These are phyloP conservation scores for Corynorhinus townsendii DNA, from an alignment of 2,113 vertebrate genomes.

Conservation along the genomic window DNA sequence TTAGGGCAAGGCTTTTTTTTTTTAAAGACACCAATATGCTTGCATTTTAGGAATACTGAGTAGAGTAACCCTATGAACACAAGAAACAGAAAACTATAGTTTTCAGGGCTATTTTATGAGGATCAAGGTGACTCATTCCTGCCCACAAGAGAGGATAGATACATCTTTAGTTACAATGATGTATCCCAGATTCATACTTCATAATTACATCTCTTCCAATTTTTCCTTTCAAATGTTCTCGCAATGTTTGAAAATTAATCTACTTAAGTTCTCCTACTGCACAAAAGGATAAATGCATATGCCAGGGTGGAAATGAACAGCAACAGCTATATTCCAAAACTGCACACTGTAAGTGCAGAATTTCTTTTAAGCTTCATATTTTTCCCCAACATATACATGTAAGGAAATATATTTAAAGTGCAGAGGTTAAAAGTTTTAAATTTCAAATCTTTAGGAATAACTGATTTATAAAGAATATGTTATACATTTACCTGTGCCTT, in stretches of 20 bases:
- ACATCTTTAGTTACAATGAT: not conserved
- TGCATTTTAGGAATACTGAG: not conserved
- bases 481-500: not conserved
- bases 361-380: not conserved
- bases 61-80: not conserved
- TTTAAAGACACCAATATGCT: slow-evolving; percentile 12
- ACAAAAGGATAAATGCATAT: not conserved
- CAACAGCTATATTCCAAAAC: not conserved
- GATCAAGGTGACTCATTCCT: not conserved
- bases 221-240: not conserved
- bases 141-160: not conserved
- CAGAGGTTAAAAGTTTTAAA: not conserved
- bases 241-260: not conserved
- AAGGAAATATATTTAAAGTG: slow-evolving; percentile 5
- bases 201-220: not conserved
- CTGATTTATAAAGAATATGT: not conserved
- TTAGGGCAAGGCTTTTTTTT: too few relatives aligned
- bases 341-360: not conserved
- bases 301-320: not conserved
- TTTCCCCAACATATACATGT: not conserved
- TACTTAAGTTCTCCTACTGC: not conserved
- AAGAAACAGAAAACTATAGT: not conserved
- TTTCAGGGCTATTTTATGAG: slow-evolving; percentile 4
- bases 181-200: not conserved
- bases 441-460: not conserved